These are phyloP conservation scores for Cosmia trapezina DNA, from an alignment of 2,888 invertebrate genomes.

Conservation along the genomic window DNA sequence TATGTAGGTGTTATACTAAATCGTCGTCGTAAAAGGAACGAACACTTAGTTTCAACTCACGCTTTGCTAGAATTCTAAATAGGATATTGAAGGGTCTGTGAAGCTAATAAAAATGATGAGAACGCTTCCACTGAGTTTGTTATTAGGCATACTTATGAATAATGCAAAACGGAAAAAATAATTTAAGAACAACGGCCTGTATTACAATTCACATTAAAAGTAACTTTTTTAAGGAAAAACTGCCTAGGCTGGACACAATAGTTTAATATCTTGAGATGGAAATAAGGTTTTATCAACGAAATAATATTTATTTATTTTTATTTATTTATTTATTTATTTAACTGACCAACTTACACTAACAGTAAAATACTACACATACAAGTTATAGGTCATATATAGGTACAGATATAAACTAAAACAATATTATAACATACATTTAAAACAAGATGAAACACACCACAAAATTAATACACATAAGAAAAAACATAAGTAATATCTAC, in stretches of 20 bases:
- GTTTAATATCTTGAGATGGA: constrained; percentile 5
- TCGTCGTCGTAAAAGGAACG: background rate
- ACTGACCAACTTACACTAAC: no score
- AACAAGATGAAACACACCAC: no score
- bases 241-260: constrained; percentile 15
- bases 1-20: background rate
- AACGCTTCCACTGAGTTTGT: constrained; percentile 61
- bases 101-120: constrained; percentile 67
- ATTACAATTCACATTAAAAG: constrained; percentile 48
- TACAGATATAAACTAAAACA: no score
- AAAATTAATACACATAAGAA: no score
- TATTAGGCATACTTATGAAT: constrained; percentile 67
- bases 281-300: background rate
- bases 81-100: constrained; percentile 63
- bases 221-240: constrained; percentile 34
- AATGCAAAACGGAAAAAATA: constrained; percentile 63
- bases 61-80: constrained; percentile 57
- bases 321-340: no score
- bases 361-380: no score
- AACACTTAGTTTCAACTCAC: constrained; percentile 22
- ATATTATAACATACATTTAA: no score
- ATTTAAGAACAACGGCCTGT: constrained; percentile 55
- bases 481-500: no score
- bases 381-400: no score
- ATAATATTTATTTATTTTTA: no score